Base-by-base conservation (phyloP, 64 coral and sea anemone genomes). In the Catalaphyllia jardinei region DNA sequence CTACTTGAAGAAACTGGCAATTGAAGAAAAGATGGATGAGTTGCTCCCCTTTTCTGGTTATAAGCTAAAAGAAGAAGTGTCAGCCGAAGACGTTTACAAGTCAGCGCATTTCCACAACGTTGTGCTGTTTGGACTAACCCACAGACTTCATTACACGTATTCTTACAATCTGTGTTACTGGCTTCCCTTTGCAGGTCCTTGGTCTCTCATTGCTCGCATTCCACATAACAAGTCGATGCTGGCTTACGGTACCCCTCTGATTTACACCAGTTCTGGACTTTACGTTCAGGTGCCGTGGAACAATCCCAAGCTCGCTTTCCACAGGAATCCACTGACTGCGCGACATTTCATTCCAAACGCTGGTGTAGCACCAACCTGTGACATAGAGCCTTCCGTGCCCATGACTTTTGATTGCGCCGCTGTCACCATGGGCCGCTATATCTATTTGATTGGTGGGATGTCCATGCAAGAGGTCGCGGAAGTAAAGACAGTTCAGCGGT, bases 371-470 rank as follows among this genome's bases (percentile, higher is more conserved):
- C 81, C 81, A 4, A 85, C 81, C 13, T 28, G 33, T n/a, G 81
- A 85, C 31, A 85, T 85, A 51, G 81, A 85, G 22, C 81, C 81
- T 4, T 85, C 61, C 13, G 81, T 38, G 18, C 81, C 81, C 33
- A 85, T 85, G 81, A 85, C 81, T 22, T 85, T 85, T 46, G 81
- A 85, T 64, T 85, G 81, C 63, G 81, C 81, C 19, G 81, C 81
- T 19, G 81, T 85, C 11, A 85, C 81, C 2, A 85, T 85, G 81
- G 81, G 62, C 11, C 65, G 62, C 15, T 51, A 71, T 25, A 85
- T 85, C 38, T 85, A 85, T 64, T 39, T 85, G 39, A 85, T 85
- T 71, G 81, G 81, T 2, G 81, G 81, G 6, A 85, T 85, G 81
- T 85, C 81, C 39, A 85, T 85, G 81, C 81, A 85, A 24, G 81